Base-by-base conservation (phyloP, 2,113 vertebrate genomes). In the Ammodytes marinus region DNA sequence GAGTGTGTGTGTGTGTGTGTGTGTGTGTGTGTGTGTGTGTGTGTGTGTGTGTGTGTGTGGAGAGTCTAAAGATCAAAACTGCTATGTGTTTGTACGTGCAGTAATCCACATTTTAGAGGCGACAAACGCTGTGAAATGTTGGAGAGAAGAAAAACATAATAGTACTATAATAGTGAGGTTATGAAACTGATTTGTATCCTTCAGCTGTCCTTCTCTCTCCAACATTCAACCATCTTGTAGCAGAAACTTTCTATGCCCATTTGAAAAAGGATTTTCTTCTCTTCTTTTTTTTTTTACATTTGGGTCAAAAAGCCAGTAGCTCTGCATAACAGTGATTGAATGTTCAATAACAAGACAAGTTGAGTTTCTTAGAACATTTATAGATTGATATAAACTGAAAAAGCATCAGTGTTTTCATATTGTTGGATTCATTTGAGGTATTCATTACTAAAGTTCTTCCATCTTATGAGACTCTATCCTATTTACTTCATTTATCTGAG, bases 1-100 rank as follows among this genome's bases (percentile, higher is more conserved):
- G 27, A 1, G 27, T 27, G 27, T 27, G 27, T 42, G 53, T 17
- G 43, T 14, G 57, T 54, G 27, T 27, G 27, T 27, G 27, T n/a
- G 1, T 50, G 60, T 35, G 42, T 65, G 1, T 46, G 15, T 27
- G 27, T 27, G 27, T 27, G 27, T 27, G 27, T 27, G 27, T 27
- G 27, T 27, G 27, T 27, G 27, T n/a, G 12, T 8, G 3, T 50
- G 15, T 77, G 84, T 86, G 63, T 90, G 86, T 80, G 66, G 58
- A 77, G 11, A 3, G 79, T 92, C 86, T 88, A 82, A 88, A 91
- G 85, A 88, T 91, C 89, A 71, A 43, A 60, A 60, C 52, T 13
- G 49, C 43, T n/a, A 2, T 50, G 60, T 35, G 42, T 65, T 1
- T 46, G 15, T n/a, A 10, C 4, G 1, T 4, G 39, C 54, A 8